phyloP scores from a whole-genome alignment of 1,140 invertebrate genomes.

The Megalopta genalis region DNA sequence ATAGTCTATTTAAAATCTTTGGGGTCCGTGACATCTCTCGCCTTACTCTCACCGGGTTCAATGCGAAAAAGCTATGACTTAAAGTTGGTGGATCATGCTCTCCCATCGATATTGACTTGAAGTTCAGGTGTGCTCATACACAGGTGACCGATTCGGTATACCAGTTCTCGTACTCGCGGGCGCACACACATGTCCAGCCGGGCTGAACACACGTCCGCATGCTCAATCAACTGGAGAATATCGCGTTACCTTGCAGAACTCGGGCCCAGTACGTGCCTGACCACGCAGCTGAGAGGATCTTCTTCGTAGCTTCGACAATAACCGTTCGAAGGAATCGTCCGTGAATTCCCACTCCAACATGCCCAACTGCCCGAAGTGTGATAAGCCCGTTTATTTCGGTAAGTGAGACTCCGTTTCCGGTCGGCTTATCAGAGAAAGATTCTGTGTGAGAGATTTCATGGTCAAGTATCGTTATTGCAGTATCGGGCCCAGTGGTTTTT shows the following conservation, averaged over 20 bases:
- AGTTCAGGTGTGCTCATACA: background rate
- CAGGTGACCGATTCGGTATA: background rate
- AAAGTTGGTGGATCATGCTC: no score
- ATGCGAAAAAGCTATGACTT: no score
- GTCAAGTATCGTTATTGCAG: no score
- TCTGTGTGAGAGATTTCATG: no score
- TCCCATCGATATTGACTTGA: no score
- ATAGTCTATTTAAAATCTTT: no score
- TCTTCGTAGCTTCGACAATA: slow-evolving; percentile 28
- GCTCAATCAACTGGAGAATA: slow-evolving; percentile 75
- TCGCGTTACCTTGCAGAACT: slow-evolving; percentile 73
- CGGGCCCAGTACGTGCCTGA: slow-evolving; percentile 73
- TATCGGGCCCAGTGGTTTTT: no score
- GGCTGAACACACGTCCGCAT: slow-evolving; percentile 67
- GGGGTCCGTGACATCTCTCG: no score
- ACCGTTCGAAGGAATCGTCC: slow-evolving; percentile 21
- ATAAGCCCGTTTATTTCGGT: slow-evolving; percentile 83
- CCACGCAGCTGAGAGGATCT: slow-evolving; percentile 72
- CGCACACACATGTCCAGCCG: slow-evolving; percentile 15
- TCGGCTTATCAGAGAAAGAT: no score
- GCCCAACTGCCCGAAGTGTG: slow-evolving; percentile 83
- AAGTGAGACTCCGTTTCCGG: slow-evolving; percentile 57
- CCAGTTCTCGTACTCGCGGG: slow-evolving; percentile 26
- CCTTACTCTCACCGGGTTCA: no score
- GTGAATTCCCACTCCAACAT: slow-evolving; percentile 66